Evolutionary conservation across 2,797 vertebrate genomes (phyloP), one percentile per base, ranked within the genome.

Genomic region (Rhincodon typus): DNA sequence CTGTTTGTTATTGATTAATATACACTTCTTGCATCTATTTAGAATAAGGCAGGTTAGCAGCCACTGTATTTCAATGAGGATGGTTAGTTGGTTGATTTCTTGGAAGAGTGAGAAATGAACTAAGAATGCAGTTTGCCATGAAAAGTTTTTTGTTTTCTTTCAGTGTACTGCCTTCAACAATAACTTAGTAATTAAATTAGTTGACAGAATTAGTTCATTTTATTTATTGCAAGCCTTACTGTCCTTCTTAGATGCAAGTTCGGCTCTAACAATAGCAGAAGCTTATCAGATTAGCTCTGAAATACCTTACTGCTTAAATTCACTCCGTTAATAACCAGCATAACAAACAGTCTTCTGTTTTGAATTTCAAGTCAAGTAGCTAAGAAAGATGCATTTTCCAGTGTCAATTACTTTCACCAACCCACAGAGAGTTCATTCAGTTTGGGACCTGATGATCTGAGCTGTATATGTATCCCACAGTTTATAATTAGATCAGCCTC

Each of bases 181-280:
- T 0, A 13, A 77, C 21, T 94, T 74, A 15, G 17, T 42, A 72
- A 77, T 74, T n/a, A 50, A 95, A 53, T 95, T 77, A 77, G 46
- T 77, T 57, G 46, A 27, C 46, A 95, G 70, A 94, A 74, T 94
- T 94, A 69, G 25, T 77, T 94, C 69, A 94, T 74, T 74, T 94
- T 94, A 74, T 74, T 95, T 95, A 53, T 95, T 95, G 70, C 42
- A 74, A 62, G 57, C 57, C 69, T 94, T 94, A 42, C 50, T 74
- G 42, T 72, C 46, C 27, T 77, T 53, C 94, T 77, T 34, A 95
- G 17, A 74, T 10, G 10, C 46, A 34, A 74, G 13, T 95, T 72
- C 42, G 57, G 7, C 46, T 42, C 70, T 95, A 72, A 53, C 94
- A 95, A 95, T 95, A 53, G 70, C 46, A 95, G 27, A 53, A n/a